These are phyloP conservation scores for Melieria picta DNA, from an alignment of 2,888 invertebrate genomes.

Conservation along the genomic window DNA sequence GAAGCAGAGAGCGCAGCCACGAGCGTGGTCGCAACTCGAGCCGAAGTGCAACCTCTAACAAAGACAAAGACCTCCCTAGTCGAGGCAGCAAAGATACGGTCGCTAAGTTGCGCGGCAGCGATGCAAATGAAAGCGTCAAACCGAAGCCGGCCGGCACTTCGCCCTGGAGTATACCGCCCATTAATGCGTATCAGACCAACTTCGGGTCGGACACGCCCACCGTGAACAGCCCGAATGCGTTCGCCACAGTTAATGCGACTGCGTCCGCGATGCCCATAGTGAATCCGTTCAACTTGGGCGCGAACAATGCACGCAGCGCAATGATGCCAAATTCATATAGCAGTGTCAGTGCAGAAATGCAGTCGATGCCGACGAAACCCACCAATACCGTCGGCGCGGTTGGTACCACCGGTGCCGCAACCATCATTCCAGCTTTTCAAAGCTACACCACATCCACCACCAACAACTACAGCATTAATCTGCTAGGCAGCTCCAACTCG, in stretches of 20 bases:
- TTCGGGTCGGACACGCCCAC: not conserved
- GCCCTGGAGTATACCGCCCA: conserved; percentile 38
- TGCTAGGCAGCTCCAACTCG: conserved; percentile 35
- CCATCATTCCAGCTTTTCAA: conserved; percentile 46
- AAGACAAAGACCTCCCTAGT: conserved; percentile 44
- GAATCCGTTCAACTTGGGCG: conserved; percentile 13
- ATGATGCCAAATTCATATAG: conserved; percentile 34
- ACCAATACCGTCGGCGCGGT: conserved; percentile 16
- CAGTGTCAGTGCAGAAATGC: conserved; percentile 11
- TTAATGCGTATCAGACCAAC: conserved; percentile 42
- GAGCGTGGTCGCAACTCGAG: conserved; percentile 60
- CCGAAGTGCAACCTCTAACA: conserved; percentile 51
- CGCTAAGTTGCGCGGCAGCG: conserved; percentile 30
- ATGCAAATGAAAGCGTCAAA: conserved; percentile 27
- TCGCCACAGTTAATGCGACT: not conserved
- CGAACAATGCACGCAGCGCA: not conserved
- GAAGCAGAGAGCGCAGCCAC: conserved; percentile 36
- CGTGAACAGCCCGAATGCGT: conserved; percentile 3
- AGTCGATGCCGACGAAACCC: no score
- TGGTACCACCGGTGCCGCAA: conserved; percentile 15
- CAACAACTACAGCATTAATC: conserved; percentile 53
- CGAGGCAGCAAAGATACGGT: conserved; percentile 33
- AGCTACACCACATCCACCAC: conserved; percentile 48
- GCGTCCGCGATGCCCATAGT: not conserved
- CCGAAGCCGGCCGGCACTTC: conserved; percentile 35